Base-by-base conservation (phyloP, 2,888 invertebrate genomes). In the Saturnia pavonia region DNA sequence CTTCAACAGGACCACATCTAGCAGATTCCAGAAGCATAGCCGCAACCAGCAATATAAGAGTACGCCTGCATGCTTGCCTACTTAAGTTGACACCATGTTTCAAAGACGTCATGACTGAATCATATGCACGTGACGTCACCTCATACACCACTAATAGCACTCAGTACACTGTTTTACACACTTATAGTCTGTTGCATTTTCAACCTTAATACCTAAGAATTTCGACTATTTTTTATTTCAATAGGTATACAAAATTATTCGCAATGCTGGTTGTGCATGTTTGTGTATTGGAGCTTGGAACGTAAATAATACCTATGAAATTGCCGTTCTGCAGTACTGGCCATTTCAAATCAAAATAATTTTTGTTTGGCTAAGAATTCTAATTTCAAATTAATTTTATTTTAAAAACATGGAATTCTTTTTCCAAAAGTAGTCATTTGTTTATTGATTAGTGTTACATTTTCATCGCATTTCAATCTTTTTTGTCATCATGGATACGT, bases 61-160 rank as follows among this genome's bases (percentile, higher is more conserved):
- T 77, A 76, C 86, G 89, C 95, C 96, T 96, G 93, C 96, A 96
- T 74, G 96, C 96, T 77, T 96, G 94, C 78, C 96, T 91, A 79
- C 96, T 96, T 82, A 96, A 89, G 88, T 96, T 96, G 82, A 96
- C 96, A 84, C 96, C 95, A 88, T 96, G 96, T 88, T 95, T 93
- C 84, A 96, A 87, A 74, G 95, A 94, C 85, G 95, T 95, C 95
- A 94, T 95, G 67, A 48, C 74, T 77, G 71, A 73, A 71, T 75
- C 78, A 80, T 77, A 40, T 65, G 40, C 65, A 2, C 40, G 40
- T 65, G 80, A 68, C 76, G 40, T 65, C 80, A 68, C 76, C 79
- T 80, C 88, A 87, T 85, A 77, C 78, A 82, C 57, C 66, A 70
- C 71, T 71, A 72, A 65, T 42, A 66, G 22, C 42, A 67, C 71